Conservation (phyloP, 2,888 invertebrate genomes). For the Camponotus fellah region DNA sequence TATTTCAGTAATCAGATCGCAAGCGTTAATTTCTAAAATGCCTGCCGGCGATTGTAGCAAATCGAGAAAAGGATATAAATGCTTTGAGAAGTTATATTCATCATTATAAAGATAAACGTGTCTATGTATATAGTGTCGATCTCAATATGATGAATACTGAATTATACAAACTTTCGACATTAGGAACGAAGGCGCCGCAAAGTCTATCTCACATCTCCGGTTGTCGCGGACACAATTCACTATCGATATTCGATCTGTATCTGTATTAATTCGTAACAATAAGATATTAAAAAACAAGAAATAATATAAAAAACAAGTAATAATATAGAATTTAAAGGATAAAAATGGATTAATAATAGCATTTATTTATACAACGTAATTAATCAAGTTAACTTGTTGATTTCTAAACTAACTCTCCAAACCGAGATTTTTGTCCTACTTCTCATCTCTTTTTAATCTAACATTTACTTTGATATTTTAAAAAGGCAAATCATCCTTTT, state of each 20-base stretch:
- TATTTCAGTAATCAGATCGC: slow-evolving; percentile 4
- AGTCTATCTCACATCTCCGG: slow-evolving; percentile 49
- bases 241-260: slow-evolving; percentile 5
- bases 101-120: slow-evolving; percentile 6
- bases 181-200: slow-evolving; percentile 60
- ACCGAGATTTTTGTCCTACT: no score
- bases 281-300: neutral
- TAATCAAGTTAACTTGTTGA: neutral
- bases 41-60: slow-evolving; percentile 9
- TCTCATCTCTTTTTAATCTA: no score
- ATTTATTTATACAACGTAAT: neutral
- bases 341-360: neutral
- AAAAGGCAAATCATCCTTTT: no score
- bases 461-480: no score
- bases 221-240: neutral
- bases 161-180: slow-evolving; percentile 59
- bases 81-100: slow-evolving; percentile 29
- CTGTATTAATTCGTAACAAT: neutral
- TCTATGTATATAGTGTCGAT: slow-evolving; percentile 35
- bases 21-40: slow-evolving; percentile 25
- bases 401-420: no score
- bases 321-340: neutral
- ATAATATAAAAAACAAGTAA: neutral
- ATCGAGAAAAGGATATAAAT: slow-evolving; percentile 13
- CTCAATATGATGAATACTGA: slow-evolving; percentile 62